Evolutionary conservation across 2,797 vertebrate species (phyloP), one percentile per base, ranked within the genome.

Genomic region (Ceryle rudis): DNA sequence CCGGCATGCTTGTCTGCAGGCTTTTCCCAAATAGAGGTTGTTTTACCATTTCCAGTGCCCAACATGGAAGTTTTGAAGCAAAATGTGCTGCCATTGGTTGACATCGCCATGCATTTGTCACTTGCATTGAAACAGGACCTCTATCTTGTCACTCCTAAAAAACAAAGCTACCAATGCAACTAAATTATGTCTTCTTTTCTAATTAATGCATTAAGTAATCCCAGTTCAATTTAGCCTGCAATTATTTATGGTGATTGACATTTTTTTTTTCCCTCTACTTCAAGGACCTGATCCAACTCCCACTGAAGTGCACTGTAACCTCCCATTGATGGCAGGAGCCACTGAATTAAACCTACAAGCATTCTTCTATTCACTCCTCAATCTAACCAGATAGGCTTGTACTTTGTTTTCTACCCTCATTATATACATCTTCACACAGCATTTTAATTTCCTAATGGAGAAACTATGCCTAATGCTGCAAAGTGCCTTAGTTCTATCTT

Each of bases 71-170:
- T 9, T 70, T 66, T 47, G 14, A 44, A 46, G 52, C 6, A 51
- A 47, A 52, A 44, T 3, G 6, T 4, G 21, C 33, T 41, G 29
- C 19, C 18, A 16, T 13, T 14, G 35, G 2, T 23, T 49, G 41
- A 2, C 6, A 14, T 6, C 0, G 0, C 12, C 28, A 25, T 4
- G 7, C 0, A 0, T 58, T 39, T 88, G 28, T 25, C 28, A 18
- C 31, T 7, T 21, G 35, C 0, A 4, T 39, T 9, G 11, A 52
- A 19, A 25, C 11, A 37, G 20, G 25, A 41, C 23, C 4, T 79
- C 70, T 77, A 19, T 26, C 31, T n/a, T 58, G 52, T 78, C 52
- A 25, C 5, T 74, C 17, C 9, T 25, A 46, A 47, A 81, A 91
- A 42, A 3, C 29, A 12, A 73, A 86, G 62, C 10, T 81, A 52